Percentiles rank a stretch among this genome's conserved stretches.
These are phyloP conservation scores for Upupa epops DNA, from an alignment of 2,113 vertebrate species.

Conservation along the genomic window DNA sequence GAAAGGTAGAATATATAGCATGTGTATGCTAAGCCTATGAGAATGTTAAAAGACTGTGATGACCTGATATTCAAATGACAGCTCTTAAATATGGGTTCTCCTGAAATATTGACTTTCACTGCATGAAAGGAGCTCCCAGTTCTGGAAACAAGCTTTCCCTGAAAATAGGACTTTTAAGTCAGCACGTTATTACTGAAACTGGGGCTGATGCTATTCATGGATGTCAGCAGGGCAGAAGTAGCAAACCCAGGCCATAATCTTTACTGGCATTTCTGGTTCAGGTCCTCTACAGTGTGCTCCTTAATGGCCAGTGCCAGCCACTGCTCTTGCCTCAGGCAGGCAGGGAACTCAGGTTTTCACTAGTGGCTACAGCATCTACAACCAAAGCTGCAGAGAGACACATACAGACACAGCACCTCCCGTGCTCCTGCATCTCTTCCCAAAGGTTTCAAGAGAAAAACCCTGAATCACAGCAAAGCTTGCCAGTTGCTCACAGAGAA, in stretches of 20 bases:
- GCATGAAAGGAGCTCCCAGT: background rate
- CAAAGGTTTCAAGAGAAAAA: background rate
- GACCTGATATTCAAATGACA: background rate
- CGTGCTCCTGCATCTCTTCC: background rate
- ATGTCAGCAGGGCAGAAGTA: background rate
- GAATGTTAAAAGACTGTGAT: background rate
- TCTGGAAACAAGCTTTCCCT: background rate
- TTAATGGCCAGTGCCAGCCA: background rate
- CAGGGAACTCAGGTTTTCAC: background rate
- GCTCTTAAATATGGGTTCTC: background rate
- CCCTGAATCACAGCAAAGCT: background rate
- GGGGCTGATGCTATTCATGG: background rate
- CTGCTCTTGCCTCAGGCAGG: accelerated
- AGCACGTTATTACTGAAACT: background rate
- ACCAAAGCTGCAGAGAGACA: background rate
- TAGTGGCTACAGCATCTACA: background rate
- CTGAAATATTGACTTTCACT: background rate
- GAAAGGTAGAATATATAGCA: background rate
- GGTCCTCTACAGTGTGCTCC: background rate
- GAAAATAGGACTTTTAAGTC: background rate
- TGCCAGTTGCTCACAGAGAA: background rate
- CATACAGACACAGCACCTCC: background rate
- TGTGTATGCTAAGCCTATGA: accelerated
- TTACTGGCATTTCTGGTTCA: background rate
- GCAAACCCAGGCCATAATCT: background rate